Evolutionary conservation across 2,113 vertebrate species (phyloP), one percentile per base, ranked within the genome.

Genomic region (Eupsittula cactorum): DNA sequence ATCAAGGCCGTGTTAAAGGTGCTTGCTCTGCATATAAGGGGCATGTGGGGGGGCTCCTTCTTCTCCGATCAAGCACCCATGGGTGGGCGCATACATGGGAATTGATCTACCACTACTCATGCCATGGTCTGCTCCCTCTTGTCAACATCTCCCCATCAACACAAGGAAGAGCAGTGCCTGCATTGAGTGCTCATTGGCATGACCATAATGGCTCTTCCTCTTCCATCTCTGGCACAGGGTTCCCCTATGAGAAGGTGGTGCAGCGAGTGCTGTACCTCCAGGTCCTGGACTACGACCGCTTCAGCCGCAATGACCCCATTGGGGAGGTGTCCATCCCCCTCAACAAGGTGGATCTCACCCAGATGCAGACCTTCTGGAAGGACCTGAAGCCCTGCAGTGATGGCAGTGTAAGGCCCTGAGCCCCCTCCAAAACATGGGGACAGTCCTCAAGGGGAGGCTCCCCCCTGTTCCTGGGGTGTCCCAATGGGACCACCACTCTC

Each of bases 331-430:
- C 99, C 96, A 98, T 99, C 96, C 99, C 99, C 3, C 99, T 99
- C 96, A 99, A 99, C 98, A 99, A 99, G 97, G 98, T 99, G 97
- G 99, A 99, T 97, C 98, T 99, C 96, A 99, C 98, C 60, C 99
- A 99, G 98, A 99, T 99, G 99, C 99, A 99, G 98, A 99, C 99
- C 64, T 99, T 99, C 98, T 99, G 99, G 99, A 99, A 99, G 98
- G 99, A 99, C 91, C 98, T 99, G 93, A 99, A 99, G 96, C 99
- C 99, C 35, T 99, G 99, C 98, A 99, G 99, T 3, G 99, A 99
- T n/a, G 99, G 99, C 98, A 99, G 99, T 11, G 99, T 99, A 98
- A 99, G 99, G 39, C 70, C 47, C 74, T 19, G 90, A 9, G 13
- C 28, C 46, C 65, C 24, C 8, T 65, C 25, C 39, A n/a, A n/a